Evolutionary conservation across 2,113 vertebrate species (phyloP).

Genomic region (Rhombomys opimus): DNA sequence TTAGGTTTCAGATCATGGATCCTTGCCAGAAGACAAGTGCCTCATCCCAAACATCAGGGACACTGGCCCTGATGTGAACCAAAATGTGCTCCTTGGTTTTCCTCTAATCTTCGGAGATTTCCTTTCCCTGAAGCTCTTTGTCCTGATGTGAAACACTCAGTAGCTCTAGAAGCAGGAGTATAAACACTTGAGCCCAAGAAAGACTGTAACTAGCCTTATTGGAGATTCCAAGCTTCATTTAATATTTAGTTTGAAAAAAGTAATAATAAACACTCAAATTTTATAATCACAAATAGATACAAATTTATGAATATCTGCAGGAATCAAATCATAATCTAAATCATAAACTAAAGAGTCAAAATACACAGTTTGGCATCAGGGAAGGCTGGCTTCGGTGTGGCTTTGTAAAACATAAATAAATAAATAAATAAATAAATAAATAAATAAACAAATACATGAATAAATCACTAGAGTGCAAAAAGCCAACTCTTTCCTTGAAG

Average conservation of each 20-base stretch:
- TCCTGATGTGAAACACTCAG: not conserved
- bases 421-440: not conserved
- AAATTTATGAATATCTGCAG: not conserved
- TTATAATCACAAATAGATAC: not conserved
- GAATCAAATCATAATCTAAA: not conserved
- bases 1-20: not conserved
- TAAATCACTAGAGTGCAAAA: constrained; percentile 16
- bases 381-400: not conserved
- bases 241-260: constrained; percentile 49
- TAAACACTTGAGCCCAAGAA: constrained; percentile 10
- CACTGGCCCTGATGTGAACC: constrained; percentile 14
- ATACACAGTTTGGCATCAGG: not conserved
- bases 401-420: not conserved
- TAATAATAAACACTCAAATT: not conserved
- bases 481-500: constrained; percentile 39
- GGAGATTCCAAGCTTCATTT: not conserved
- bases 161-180: constrained; percentile 36
- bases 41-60: not conserved
- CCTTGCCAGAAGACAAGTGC: not conserved
- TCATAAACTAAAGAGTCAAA: constrained; percentile 15
- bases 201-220: not conserved
- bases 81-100: not conserved
- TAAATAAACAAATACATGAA: not conserved
- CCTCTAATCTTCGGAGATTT: not conserved
- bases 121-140: constrained; percentile 33